Evolutionary conservation across 1,140 invertebrate genomes (phyloP).

Genomic region (Drosophila mojavensis): DNA sequence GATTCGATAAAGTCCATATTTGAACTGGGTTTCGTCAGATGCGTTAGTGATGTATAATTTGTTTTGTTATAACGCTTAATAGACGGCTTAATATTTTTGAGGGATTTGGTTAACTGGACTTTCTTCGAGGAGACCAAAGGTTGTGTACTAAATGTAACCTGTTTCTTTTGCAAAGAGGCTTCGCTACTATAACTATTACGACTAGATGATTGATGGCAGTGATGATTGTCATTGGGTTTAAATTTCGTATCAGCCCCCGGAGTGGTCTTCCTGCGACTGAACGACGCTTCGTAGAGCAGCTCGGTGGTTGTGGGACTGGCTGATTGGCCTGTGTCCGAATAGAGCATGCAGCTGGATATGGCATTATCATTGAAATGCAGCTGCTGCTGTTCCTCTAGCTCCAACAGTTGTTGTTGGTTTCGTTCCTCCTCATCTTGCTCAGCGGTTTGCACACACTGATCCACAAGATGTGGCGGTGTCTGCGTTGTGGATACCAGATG

Average conservation of each 20-base stretch:
- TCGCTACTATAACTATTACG: slow-evolving; percentile 61
- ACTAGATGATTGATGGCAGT: slow-evolving; percentile 68
- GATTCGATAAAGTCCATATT: slow-evolving; percentile 42
- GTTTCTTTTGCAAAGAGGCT: slow-evolving; percentile 52
- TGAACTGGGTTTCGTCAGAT: slow-evolving; percentile 31
- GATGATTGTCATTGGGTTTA: slow-evolving; percentile 32
- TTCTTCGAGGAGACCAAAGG: slow-evolving; percentile 32
- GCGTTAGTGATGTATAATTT: slow-evolving; percentile 8
- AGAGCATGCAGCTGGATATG: slow-evolving; percentile 18
- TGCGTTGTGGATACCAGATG: slow-evolving; percentile 61
- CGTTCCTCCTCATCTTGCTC: slow-evolving; percentile 15
- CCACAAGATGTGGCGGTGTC: slow-evolving; percentile 53
- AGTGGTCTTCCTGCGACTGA: slow-evolving; percentile 1
- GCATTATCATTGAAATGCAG: slow-evolving; percentile 24
- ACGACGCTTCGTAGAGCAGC: slow-evolving; percentile 7
- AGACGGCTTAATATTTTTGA: slow-evolving; percentile 42
- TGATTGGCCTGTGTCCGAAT: slow-evolving; percentile 1
- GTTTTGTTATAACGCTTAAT: slow-evolving; percentile 46
- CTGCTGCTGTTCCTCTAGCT: slow-evolving; percentile 1
- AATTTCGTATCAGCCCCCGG: slow-evolving; percentile 3
- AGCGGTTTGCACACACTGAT: slow-evolving; percentile 62
- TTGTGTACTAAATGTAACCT: slow-evolving; percentile 55
- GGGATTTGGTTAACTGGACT: slow-evolving; percentile 12
- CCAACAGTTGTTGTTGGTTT: slow-evolving; percentile 3
- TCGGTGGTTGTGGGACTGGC: slow-evolving; percentile 15